Conservation (phyloP, 92 coral and sea anemone species). For the Actinostola sp. region DNA sequence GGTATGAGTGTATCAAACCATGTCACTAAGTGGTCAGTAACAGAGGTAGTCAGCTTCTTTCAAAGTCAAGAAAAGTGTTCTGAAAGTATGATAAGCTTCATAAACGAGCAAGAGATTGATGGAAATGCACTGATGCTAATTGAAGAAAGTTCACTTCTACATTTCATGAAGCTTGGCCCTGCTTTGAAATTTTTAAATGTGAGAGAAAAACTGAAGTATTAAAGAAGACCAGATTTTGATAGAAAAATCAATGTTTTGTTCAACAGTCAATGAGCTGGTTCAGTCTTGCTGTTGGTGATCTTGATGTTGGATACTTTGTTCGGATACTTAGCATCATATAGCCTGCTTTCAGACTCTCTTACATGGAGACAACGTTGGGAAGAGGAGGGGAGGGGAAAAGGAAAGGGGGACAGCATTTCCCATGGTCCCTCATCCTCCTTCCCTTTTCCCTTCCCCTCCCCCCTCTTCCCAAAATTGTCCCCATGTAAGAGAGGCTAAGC, state of each 20-base stretch:
- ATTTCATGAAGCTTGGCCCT: slow-evolving; percentile 81
- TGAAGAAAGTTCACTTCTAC: slow-evolving; percentile 60
- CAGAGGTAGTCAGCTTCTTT: slow-evolving; percentile 60
- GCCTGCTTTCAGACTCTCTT: no score
- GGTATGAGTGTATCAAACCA: not conserved
- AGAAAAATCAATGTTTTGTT: not conserved
- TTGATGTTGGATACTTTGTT: no score
- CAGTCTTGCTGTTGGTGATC: no score
- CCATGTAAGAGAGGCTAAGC: no score
- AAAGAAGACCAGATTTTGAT: not conserved
- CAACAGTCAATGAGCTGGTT: no score
- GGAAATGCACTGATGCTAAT: slow-evolving; percentile 71
- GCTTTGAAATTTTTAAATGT: slow-evolving; percentile 59
- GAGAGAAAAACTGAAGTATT: slow-evolving; percentile 36
- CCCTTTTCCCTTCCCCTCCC: no score
- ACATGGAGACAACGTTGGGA: no score
- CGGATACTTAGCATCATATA: no score
- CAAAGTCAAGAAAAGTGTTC: slow-evolving; percentile 50
- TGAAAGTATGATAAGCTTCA: slow-evolving; percentile 49
- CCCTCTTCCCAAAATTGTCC: no score
- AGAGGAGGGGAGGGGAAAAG: no score
- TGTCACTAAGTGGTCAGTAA: slow-evolving; percentile 55
- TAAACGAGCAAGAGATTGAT: slow-evolving; percentile 78
- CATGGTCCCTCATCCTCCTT: no score
- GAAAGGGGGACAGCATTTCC: no score